These are phyloP conservation scores for Excalfactoria chinensis DNA, from an alignment of 2,113 vertebrate genomes.

Conservation along the genomic window DNA sequence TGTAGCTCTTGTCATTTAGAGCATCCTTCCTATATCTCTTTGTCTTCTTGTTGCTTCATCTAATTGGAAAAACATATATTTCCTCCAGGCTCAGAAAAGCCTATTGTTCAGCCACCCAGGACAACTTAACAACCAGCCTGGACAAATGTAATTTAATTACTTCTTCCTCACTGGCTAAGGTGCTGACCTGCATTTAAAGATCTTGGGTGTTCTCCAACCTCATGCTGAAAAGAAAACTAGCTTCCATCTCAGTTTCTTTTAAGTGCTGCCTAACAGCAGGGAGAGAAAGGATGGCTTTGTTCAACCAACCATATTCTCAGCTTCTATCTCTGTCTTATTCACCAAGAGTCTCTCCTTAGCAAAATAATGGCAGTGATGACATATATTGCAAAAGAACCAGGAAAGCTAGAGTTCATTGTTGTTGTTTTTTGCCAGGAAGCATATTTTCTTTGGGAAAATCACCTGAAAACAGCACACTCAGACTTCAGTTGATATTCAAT, in stretches of 20 bases:
- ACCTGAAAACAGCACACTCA: background rate
- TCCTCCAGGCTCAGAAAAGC: constrained; percentile 40
- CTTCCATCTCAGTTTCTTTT: constrained; percentile 59
- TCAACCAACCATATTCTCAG: constrained; percentile 44
- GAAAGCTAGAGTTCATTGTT: no score
- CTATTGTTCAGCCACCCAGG: constrained; percentile 57
- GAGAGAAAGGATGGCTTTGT: constrained; percentile 56
- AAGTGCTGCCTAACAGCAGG: constrained; percentile 50
- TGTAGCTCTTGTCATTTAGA: constrained; percentile 32
- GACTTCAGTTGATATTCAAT: background rate
- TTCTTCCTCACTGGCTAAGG: constrained; percentile 61
- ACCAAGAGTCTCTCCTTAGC: background rate
- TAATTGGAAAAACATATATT: constrained; percentile 63
- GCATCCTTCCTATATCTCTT: constrained; percentile 2
- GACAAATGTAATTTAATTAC: constrained; percentile 70
- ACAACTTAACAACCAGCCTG: constrained; percentile 52
- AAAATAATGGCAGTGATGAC: constrained; percentile 29
- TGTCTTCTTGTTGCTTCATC: constrained; percentile 47
- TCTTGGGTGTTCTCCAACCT: constrained; percentile 55
- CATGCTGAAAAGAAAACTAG: constrained; percentile 57
- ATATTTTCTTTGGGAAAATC: background rate
- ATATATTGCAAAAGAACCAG: background rate
- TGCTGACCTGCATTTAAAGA: constrained; percentile 67
- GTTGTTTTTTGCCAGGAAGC: background rate
- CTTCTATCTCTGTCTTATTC: constrained; percentile 29